phyloP scores from a whole-genome alignment of 2,113 vertebrate species.

The Hypocryptadius cinnamomeus region DNA sequence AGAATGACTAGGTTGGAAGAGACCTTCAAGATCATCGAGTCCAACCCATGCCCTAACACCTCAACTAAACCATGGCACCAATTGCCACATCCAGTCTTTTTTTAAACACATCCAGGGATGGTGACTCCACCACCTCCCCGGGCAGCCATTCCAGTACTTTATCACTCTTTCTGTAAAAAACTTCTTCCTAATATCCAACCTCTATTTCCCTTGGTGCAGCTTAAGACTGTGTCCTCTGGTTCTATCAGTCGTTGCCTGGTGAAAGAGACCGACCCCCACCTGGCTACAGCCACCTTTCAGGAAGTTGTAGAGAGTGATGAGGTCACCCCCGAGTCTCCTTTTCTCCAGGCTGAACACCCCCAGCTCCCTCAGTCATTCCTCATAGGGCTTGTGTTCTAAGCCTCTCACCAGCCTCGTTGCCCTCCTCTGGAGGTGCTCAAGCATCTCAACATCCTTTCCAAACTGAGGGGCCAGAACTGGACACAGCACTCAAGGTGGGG shows the following conservation, averaged over 20 bases:
- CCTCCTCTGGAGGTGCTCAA: not conserved
- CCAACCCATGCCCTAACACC: not conserved
- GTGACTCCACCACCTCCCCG: not conserved
- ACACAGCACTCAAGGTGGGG: not conserved
- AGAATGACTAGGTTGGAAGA: not conserved
- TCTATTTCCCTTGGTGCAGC: not conserved
- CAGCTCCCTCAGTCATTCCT: not conserved
- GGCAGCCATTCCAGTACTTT: not conserved
- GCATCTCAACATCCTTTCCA: not conserved
- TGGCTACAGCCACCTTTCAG: not conserved
- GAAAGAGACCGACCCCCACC: not conserved
- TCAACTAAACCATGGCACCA: not conserved
- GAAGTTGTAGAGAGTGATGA: not conserved
- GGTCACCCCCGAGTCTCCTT: not conserved
- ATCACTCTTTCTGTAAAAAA: not conserved
- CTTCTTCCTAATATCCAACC: not conserved
- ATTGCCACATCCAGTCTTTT: not conserved
- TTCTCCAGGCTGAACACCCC: not conserved
- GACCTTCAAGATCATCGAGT: not conserved
- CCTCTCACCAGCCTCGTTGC: not conserved
- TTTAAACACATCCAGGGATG: not conserved
- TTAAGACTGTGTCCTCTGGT: not conserved
- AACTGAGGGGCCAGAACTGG: not conserved
- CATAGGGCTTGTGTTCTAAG: not conserved
- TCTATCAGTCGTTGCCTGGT: not conserved